phyloP scores from a whole-genome alignment of 2,888 invertebrate genomes.

The Macaria notata region DNA sequence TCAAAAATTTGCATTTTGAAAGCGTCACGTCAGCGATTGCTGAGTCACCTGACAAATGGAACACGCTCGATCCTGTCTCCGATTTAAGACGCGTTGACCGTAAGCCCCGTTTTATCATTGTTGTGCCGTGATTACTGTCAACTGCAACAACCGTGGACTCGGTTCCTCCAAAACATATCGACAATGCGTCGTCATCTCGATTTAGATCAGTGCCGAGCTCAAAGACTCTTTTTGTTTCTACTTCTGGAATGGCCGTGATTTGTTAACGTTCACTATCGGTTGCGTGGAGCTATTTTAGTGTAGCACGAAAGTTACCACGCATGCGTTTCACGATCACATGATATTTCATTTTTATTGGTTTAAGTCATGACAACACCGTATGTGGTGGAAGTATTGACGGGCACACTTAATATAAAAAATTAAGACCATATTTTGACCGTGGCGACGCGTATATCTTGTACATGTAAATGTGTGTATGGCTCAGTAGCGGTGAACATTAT shows the following conservation, averaged over 20 bases:
- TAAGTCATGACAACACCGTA: constrained; percentile 76
- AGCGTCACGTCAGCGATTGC: constrained; percentile 78
- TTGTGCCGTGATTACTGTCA: constrained; percentile 79
- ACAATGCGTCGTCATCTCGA: constrained; percentile 51
- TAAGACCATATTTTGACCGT: constrained; percentile 67
- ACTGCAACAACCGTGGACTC: constrained; percentile 55
- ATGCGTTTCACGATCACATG: constrained; percentile 65
- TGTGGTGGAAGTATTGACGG: constrained; percentile 69
- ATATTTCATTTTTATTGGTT: constrained; percentile 77
- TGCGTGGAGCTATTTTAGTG: constrained; percentile 65
- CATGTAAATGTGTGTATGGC: constrained; percentile 49
- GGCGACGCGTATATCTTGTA: constrained; percentile 52
- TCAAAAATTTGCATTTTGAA: constrained; percentile 80
- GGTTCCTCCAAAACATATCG: constrained; percentile 50
- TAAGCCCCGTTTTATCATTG: constrained; percentile 75
- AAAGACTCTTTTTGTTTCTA: constrained; percentile 21
- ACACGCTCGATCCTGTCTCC: constrained; percentile 69
- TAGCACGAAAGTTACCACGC: constrained; percentile 63
- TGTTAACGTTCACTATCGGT: constrained; percentile 48
- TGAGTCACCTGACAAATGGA: constrained; percentile 81
- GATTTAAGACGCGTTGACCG: constrained; percentile 79
- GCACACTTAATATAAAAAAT: constrained; percentile 66
- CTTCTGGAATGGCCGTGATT: constrained; percentile 46
- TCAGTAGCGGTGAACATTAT: constrained; percentile 52
- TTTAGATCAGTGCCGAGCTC: constrained; percentile 18